Conservation (phyloP, 2,888 invertebrate species). For the Caenorhabditis zanzibari region DNA sequence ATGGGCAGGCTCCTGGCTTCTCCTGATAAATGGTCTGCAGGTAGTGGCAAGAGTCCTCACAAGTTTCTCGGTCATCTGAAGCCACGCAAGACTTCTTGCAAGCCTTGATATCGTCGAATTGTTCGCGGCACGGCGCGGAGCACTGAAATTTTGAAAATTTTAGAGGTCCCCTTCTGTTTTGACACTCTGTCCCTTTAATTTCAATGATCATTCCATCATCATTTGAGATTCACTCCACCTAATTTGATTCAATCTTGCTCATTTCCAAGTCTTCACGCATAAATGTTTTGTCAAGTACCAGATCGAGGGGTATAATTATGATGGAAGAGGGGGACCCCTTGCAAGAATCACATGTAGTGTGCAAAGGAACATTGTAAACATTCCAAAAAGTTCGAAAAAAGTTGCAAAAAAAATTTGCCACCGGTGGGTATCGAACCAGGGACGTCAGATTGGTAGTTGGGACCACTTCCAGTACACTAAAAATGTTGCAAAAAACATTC, state of each 20-base stretch:
- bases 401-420: too few species aligned
- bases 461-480: too few species aligned
- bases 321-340: constrained; percentile 13
- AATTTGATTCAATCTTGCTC: constrained; percentile 43
- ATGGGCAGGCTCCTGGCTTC: constrained; percentile 84
- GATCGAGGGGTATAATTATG: constrained; percentile 51
- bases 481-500: neutral
- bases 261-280: constrained; percentile 49
- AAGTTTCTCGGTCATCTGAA: constrained; percentile 67
- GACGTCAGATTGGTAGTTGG: too few species aligned
- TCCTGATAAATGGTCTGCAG: constrained; percentile 80
- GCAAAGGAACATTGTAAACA: too few species aligned
- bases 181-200: constrained; percentile 7
- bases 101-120: constrained; percentile 61
- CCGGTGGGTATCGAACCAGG: too few species aligned
- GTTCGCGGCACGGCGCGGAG: constrained; percentile 79
- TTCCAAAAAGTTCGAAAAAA: too few species aligned
- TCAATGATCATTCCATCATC: constrained; percentile 35
- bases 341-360: neutral
- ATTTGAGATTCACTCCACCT: neutral
- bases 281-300: constrained; percentile 36
- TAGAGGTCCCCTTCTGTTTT: too few species aligned
- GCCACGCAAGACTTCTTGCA: constrained; percentile 65
- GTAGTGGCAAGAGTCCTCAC: constrained; percentile 83
- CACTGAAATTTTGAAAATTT: constrained; percentile 72